A percentile compares a stretch with the other conserved stretches of the same genome.
These are phyloP conservation scores for Matsumurasca onukii DNA, from an alignment of 1,140 invertebrate species.

Conservation along the genomic window DNA sequence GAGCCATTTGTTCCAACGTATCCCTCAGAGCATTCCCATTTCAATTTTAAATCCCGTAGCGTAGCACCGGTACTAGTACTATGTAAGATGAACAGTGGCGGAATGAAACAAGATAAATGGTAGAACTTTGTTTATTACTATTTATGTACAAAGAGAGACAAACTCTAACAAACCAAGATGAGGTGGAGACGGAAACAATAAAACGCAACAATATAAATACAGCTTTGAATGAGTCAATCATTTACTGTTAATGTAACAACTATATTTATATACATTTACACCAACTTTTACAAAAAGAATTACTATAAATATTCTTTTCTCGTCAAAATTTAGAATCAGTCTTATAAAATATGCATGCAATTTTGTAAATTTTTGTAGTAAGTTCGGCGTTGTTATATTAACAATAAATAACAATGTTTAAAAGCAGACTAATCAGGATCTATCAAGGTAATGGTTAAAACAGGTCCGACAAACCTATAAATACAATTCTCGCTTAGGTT, in stretches of 20 bases:
- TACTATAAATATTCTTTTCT: neutral
- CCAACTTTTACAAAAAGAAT: neutral
- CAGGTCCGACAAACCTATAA: too few relatives aligned
- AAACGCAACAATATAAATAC: conserved; percentile 19
- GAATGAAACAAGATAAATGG: neutral
- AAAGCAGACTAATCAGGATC: too few relatives aligned
- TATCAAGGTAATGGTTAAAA: too few relatives aligned
- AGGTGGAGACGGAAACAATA: conserved; percentile 7
- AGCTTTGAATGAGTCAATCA: neutral
- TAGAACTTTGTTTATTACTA: conserved; percentile 18
- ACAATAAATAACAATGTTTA: conserved; percentile 15
- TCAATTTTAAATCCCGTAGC: too few relatives aligned
- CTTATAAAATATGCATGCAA: too few relatives aligned
- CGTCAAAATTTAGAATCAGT: conserved; percentile 16
- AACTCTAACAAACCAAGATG: conserved; percentile 1
- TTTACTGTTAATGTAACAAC: conserved; percentile 18
- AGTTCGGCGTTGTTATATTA: neutral
- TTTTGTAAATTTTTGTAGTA: neutral
- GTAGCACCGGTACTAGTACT: too few relatives aligned
- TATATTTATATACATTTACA: neutral
- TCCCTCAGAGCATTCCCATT: too few relatives aligned
- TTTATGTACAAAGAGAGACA: conserved; percentile 20
- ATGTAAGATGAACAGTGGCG: too few relatives aligned
- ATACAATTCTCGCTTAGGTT: too few relatives aligned
- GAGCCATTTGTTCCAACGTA: too few relatives aligned